Evolutionary conservation across 1,140 invertebrate species (phyloP), one percentile per base, ranked within the genome.

Genomic region (Caerostris darwini): DNA sequence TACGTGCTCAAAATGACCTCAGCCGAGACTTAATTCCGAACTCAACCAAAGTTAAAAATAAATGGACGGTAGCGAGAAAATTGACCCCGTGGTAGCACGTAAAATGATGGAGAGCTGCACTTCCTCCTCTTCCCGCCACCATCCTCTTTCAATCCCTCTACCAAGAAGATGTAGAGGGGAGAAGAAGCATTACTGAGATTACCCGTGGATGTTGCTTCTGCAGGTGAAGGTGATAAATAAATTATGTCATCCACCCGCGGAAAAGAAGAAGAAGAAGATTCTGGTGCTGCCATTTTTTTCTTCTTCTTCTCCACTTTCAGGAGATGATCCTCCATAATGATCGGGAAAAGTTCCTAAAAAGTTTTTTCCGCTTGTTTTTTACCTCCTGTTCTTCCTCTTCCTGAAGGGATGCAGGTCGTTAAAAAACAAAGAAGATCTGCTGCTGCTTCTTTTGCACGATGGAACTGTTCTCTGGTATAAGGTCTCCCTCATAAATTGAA

Each of bases 271-370:
- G 19, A n/a, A 34, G 34, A 34, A 34, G 34, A 34, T 34, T 69
- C 34, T 87, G 53, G 12, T 61, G 53, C 57, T 91, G 54, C 54
- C 58, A 53, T 88, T 88, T 88, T 88, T 34, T 6, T 81, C 57
- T n/a, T 56, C n/a, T 59, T 85, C 64, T 56, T 85, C 90, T 54
- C 53, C 81, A 57, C 58, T 61, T 54, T 81, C 71, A 56, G 10
- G 58, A 85, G 82, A 83, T 92, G 90, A 92, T 92, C 82, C 81
- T 56, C 82, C 59, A 57, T 92, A 92, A 92, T 92, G 90, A 92
- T 92, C 90, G 53, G n/a, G 82, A 92, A 92, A 92, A 92, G 90
- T 92, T 92, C 81, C 90, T 92, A 92, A 92, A 92, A 92, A 85
- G 90, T 91, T 91, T 85, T 85, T 57, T 14, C 12, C 54, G 19